These are phyloP conservation scores for Vidua macroura DNA, from an alignment of 2,113 vertebrate genomes.

Conservation along the genomic window DNA sequence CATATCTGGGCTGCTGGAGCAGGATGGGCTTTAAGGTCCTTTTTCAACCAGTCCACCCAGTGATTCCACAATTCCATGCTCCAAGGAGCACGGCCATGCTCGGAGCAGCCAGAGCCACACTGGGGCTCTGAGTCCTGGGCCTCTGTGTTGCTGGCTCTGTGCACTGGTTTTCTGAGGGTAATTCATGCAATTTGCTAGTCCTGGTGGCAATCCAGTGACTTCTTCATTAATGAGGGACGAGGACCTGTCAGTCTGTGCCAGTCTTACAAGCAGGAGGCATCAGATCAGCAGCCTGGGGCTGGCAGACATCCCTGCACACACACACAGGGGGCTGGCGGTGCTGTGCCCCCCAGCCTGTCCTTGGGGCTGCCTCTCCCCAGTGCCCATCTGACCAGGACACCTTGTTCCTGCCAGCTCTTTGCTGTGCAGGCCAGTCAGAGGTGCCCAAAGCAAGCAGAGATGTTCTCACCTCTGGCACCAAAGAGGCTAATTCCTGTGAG, in stretches of 20 bases:
- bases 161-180: background rate
- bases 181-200: background rate
- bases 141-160: background rate
- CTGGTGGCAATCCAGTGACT: background rate
- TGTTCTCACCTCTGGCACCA: background rate
- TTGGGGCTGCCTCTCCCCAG: background rate
- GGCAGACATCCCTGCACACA: background rate
- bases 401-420: background rate
- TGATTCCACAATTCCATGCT: background rate
- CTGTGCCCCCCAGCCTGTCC: background rate
- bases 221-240: background rate
- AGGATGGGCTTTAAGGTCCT: background rate
- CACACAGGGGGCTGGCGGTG: background rate
- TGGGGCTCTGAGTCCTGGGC: background rate
- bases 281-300: background rate
- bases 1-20: background rate
- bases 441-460: background rate
- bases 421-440: background rate
- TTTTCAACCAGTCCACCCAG: background rate
- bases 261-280: background rate
- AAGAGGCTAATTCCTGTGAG: background rate
- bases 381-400: background rate
- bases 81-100: fast-evolving
- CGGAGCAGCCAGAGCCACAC: background rate
- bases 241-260: background rate